phyloP scores from a whole-genome alignment of 1,140 invertebrate species.

The Magallana gigas region DNA sequence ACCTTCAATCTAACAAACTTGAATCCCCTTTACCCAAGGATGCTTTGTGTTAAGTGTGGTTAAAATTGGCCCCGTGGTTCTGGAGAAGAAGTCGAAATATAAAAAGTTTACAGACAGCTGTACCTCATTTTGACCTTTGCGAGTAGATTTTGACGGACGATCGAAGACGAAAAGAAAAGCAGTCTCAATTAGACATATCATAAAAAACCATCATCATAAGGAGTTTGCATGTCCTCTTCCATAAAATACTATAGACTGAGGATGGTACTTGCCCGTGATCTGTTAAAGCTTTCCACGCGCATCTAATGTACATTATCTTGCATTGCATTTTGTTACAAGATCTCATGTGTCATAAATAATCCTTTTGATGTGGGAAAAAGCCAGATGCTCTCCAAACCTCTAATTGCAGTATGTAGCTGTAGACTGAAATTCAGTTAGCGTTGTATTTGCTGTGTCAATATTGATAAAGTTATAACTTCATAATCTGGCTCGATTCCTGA shows the following conservation, averaged over 20 bases:
- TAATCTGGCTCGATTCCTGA: neutral
- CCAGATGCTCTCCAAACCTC: neutral
- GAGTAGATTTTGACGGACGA: too few species aligned
- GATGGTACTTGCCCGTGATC: neutral
- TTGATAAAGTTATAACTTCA: neutral
- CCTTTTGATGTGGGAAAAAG: neutral
- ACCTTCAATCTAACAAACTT: too few species aligned
- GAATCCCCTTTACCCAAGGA: too few species aligned
- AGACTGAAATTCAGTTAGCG: neutral
- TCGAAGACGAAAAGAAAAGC: too few species aligned
- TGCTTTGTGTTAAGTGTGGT: too few species aligned
- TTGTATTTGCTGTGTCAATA: neutral
- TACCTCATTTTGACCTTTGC: too few species aligned
- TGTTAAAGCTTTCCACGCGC: neutral
- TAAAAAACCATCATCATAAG: neutral
- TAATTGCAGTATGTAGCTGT: neutral
- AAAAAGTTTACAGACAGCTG: too few species aligned
- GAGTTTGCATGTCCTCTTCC: neutral
- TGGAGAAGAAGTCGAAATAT: too few species aligned
- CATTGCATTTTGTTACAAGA: neutral
- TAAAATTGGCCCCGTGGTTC: too few species aligned
- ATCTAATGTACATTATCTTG: neutral
- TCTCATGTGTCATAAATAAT: slow-evolving; percentile 12
- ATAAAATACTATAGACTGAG: neutral
- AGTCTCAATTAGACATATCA: too few species aligned